Percentiles rank a stretch among this genome's conserved stretches.
Conservation (phyloP, 1,140 invertebrate genomes). For the Kradibia gibbosae region DNA sequence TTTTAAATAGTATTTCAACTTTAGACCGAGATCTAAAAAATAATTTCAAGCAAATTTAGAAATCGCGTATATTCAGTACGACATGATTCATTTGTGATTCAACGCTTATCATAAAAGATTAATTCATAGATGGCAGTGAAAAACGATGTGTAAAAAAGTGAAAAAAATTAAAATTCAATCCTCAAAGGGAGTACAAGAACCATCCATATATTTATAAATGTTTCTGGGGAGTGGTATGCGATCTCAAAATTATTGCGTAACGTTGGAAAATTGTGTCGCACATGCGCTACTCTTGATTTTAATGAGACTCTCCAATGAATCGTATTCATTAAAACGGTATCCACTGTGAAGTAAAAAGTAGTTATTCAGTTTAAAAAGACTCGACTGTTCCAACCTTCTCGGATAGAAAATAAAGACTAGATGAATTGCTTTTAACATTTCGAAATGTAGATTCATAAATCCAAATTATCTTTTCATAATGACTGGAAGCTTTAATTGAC, state of each 20-base stretch:
- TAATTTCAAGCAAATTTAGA: no score
- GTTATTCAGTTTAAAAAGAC: not conserved
- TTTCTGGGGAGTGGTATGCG: not conserved
- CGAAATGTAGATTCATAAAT: conserved; percentile 34
- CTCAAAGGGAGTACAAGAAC: not conserved
- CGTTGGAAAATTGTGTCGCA: not conserved
- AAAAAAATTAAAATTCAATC: not conserved
- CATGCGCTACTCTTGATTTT: conserved; percentile 45
- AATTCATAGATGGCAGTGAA: not conserved
- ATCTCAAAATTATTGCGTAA: not conserved
- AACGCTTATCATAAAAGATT: not conserved
- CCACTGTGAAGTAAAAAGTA: not conserved
- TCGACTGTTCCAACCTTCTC: not conserved
- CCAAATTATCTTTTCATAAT: conserved; percentile 8
- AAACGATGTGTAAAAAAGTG: not conserved
- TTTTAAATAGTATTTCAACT: no score
- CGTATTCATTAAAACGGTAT: conserved; percentile 51
- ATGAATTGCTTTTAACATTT: conserved; percentile 38
- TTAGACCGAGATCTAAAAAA: no score
- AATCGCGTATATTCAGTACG: not conserved
- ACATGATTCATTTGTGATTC: not conserved
- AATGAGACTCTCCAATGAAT: conserved; percentile 55
- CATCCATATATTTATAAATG: not conserved
- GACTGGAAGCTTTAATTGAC: conserved; percentile 37
- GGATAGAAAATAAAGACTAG: not conserved